Evolutionary conservation across 1,140 invertebrate genomes (phyloP).

Genomic region (Laupala kohalensis): DNA sequence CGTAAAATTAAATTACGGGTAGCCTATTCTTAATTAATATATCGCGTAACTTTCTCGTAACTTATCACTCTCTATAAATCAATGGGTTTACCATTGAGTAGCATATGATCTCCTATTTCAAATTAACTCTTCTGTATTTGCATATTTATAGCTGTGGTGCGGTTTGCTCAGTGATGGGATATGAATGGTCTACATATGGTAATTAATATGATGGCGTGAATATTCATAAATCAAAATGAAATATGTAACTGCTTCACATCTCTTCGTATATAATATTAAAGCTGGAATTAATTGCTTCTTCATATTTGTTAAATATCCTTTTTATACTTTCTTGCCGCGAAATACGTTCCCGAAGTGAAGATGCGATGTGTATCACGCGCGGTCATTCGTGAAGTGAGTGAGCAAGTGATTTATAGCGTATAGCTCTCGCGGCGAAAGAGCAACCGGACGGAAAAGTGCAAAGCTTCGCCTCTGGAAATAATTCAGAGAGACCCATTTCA

Average conservation of each 20-base stretch:
- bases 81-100: not conserved
- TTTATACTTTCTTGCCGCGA: not conserved
- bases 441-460: not conserved
- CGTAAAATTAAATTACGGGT: not conserved
- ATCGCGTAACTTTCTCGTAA: not conserved
- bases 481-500: not conserved
- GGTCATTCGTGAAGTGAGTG: not conserved
- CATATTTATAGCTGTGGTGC: not conserved
- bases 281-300: not conserved
- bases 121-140: not conserved
- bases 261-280: not conserved
- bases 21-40: not conserved
- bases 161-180: not conserved
- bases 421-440: not conserved
- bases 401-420: not conserved
- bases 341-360: not conserved
- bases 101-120: not conserved
- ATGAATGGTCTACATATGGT: not conserved
- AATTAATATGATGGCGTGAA: not conserved
- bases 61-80: not conserved
- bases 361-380: not conserved
- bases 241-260: not conserved
- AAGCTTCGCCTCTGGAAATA: not conserved
- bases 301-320: not conserved
- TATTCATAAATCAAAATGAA: not conserved